phyloP scores from a whole-genome alignment of 2,888 invertebrate species.

The Nomada hirtipes region DNA sequence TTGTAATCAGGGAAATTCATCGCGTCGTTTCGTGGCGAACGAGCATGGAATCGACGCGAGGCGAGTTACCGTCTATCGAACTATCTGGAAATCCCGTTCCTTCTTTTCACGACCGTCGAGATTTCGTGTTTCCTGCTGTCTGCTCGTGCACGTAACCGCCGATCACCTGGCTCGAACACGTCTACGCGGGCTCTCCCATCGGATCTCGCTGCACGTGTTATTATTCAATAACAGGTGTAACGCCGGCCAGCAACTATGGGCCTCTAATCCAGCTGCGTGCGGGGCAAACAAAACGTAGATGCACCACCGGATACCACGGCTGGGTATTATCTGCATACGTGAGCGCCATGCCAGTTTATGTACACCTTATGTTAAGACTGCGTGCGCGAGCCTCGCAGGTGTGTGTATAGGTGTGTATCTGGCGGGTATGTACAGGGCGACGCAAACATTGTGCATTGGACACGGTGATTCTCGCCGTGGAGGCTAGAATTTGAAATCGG shows the following conservation, averaged over 20 bases:
- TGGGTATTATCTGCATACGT: constrained; percentile 49
- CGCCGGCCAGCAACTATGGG: constrained; percentile 28
- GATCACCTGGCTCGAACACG: constrained; percentile 21
- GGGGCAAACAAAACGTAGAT: constrained; percentile 66
- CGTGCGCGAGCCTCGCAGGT: not conserved
- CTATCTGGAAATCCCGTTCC: constrained; percentile 13
- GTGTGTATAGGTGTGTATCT: not conserved
- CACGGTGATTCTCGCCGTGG: not conserved
- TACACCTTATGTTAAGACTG: not conserved
- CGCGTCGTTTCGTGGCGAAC: constrained; percentile 14
- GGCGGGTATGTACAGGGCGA: not conserved
- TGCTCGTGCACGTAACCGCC: constrained; percentile 30
- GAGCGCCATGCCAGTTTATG: constrained; percentile 9
- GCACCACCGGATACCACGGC: constrained; percentile 56
- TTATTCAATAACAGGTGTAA: constrained; percentile 72
- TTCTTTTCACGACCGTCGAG: constrained; percentile 30
- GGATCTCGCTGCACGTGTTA: constrained; percentile 55
- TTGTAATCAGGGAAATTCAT: constrained; percentile 24
- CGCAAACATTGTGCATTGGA: not conserved
- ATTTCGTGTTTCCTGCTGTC: constrained; percentile 26
- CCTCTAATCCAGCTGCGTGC: constrained; percentile 65
- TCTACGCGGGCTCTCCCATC: constrained; percentile 33
- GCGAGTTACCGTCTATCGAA: not conserved
- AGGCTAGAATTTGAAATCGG: not conserved
- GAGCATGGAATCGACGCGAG: not conserved